phyloP scores from a whole-genome alignment of 1,140 invertebrate species.

The Nasonia vitripennis region DNA sequence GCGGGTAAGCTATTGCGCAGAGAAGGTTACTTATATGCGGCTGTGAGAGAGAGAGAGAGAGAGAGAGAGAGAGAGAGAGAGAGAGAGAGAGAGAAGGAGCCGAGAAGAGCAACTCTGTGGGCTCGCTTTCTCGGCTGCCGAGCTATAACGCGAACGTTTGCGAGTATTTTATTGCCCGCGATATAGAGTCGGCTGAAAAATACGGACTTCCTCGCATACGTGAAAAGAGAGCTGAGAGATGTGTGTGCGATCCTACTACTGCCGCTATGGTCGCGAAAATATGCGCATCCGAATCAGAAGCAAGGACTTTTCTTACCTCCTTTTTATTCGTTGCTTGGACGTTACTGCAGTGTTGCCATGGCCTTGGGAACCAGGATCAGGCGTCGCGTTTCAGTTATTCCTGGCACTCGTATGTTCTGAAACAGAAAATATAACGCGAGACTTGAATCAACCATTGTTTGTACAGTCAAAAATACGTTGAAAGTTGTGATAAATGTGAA shows the following conservation, averaged over 20 bases:
- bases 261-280: neutral
- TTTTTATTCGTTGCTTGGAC: neutral
- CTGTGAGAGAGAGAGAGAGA: neutral
- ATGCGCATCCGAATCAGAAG: conserved; percentile 33
- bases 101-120: neutral
- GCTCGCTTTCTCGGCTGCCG: neutral
- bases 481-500: no score
- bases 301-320: conserved; percentile 28
- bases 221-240: conserved; percentile 1
- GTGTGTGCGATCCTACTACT: neutral
- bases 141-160: conserved; percentile 13
- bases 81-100: neutral
- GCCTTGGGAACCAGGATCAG: conserved; percentile 20
- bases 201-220: neutral
- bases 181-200: conserved; percentile 10
- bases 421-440: neutral
- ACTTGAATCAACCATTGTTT: neutral
- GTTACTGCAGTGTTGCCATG: neutral
- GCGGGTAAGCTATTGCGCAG: conserved; percentile 71
- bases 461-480: neutral
- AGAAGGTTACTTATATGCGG: conserved; percentile 67
- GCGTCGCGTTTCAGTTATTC: neutral
- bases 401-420: neutral
- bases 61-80: conserved; percentile 1
- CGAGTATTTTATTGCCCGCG: conserved; percentile 38